Evolutionary conservation across 2,797 vertebrate species (phyloP), one percentile per base, ranked within the genome.

Genomic region (Poliocrania exsul): DNA sequence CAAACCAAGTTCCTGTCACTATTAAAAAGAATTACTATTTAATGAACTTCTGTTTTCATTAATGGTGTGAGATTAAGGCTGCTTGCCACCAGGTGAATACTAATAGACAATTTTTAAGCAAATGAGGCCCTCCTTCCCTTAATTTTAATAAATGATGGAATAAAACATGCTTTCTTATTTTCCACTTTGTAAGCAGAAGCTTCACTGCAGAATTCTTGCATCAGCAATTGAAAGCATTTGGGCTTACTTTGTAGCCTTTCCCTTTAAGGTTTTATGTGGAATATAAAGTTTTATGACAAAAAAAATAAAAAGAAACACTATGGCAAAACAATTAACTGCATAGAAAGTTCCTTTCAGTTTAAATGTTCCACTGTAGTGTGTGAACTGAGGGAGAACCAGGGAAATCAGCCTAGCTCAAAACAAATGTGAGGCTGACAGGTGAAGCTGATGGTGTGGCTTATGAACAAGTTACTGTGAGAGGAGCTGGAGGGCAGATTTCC

Each of bases 11-110:
- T 95, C n/a, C 89, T 80, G 78, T 92, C 24, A 2, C 94, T 89
- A 90, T 91, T 93, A 90, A 88, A 95, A 94, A 79, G 67, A 95
- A 93, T 91, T 91, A 92, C 73, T 94, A 86, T 95, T 96, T 97
- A 95, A 97, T 93, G 94, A 96, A 79, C 91, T 93, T 86, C 96
- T 97, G 86, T 94, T 95, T 96, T 89, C 86, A 92, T 94, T 96
- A 95, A 96, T 84, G 84, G 60, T 71, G 54, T 83, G 79, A 95
- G 86, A 97, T 96, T 95, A 96, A 80, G 91, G 47, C 93, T 95
- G 66, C 86, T 97, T 89, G 87, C 92, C 90, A 93, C 65, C 84
- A 95, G 95, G 89, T 96, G 95, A 97, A 97, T 96, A 86, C 73
- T 95, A 97, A 96, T 84, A 86, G 84, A 91, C 38, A 83, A 69